phyloP scores from a whole-genome alignment of 2,113 vertebrate species.

The Ifrita kowaldi region DNA sequence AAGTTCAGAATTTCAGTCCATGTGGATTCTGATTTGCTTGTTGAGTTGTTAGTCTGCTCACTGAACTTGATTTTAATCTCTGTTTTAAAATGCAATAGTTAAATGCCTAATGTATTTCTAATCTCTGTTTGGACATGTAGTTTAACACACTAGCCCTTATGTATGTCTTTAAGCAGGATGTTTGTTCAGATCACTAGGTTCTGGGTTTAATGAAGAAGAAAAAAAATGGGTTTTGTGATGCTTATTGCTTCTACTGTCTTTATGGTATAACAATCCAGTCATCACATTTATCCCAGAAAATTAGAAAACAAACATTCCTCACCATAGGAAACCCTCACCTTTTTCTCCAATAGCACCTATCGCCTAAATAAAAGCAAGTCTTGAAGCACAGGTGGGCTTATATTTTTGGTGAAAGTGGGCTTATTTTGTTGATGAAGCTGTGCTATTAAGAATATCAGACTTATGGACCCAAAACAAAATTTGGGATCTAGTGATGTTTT shows the following conservation, averaged over 20 bases:
- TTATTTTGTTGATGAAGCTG: neutral
- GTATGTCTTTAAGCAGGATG: neutral
- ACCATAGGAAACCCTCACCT: neutral
- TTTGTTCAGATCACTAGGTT: neutral
- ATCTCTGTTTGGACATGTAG: neutral
- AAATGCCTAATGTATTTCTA: neutral
- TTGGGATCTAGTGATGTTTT: neutral
- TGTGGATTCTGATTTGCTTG: neutral
- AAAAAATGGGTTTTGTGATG: fast-evolving
- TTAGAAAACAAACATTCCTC: neutral
- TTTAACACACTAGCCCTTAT: neutral
- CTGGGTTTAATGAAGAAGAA: neutral
- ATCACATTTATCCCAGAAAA: neutral
- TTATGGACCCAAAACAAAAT: neutral
- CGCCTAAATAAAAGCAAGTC: neutral
- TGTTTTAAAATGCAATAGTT: neutral
- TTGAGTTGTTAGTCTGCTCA: neutral
- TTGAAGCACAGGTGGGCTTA: neutral
- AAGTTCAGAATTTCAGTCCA: neutral
- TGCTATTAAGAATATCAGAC: neutral
- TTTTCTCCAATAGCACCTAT: neutral
- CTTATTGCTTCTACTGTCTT: neutral
- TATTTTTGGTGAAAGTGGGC: neutral
- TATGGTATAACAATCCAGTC: neutral
- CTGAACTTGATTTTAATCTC: neutral